phyloP scores from a whole-genome alignment of 2,113 vertebrate genomes.

The Noctilio leporinus region DNA sequence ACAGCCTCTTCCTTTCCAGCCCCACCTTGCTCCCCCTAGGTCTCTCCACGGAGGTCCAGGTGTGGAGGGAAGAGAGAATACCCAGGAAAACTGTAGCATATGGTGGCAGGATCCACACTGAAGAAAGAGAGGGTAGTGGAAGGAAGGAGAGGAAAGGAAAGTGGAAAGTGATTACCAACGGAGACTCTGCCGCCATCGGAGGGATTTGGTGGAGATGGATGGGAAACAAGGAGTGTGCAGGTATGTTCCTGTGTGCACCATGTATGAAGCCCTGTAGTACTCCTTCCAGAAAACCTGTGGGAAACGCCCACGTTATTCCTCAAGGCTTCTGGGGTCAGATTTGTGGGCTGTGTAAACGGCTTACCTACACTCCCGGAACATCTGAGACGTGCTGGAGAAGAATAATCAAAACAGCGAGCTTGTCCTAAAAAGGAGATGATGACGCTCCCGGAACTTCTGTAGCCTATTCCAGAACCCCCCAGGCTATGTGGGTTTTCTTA shows the following conservation, averaged over 20 bases:
- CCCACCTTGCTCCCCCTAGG: not conserved
- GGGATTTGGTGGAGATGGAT: not conserved
- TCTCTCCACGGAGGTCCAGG: not conserved
- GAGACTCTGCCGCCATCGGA: not conserved
- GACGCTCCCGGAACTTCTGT: not conserved
- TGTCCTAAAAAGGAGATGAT: not conserved
- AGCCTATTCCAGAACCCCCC: not conserved
- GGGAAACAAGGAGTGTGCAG: not conserved
- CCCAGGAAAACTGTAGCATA: not conserved
- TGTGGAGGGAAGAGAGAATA: not conserved
- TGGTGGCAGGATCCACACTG: not conserved
- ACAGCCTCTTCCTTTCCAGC: not conserved
- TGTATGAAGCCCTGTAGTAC: not conserved
- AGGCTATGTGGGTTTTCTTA: constrained; percentile 19
- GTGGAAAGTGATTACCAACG: not conserved
- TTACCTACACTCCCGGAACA: not conserved
- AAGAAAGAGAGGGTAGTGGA: not conserved
- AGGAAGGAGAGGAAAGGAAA: not conserved
- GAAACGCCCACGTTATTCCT: not conserved
- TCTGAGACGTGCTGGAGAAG: not conserved
- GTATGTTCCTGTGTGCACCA: not conserved
- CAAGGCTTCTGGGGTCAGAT: not conserved
- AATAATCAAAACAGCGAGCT: not conserved
- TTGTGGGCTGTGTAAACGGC: not conserved
- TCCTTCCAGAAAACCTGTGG: not conserved